phyloP scores from a whole-genome alignment of 1,140 invertebrate genomes.

The Eupeodes corollae region DNA sequence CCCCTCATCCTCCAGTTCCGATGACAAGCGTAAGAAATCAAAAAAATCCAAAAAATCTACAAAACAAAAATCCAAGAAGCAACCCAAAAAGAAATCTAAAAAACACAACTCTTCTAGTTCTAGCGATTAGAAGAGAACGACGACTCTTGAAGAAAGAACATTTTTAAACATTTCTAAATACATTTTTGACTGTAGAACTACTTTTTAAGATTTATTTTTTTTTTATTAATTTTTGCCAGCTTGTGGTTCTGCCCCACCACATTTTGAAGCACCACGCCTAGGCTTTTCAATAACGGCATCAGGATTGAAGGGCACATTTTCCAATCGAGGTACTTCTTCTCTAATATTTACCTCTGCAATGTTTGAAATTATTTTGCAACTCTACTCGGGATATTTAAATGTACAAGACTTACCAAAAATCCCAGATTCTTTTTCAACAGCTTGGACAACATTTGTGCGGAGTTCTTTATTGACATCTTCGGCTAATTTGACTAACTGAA shows the following conservation, averaged over 20 bases:
- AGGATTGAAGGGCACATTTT: constrained; percentile 29
- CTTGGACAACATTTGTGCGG: constrained; percentile 33
- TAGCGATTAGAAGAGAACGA: neutral
- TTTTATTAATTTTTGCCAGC: constrained; percentile 9
- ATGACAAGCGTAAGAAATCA: constrained; percentile 13
- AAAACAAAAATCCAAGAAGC: constrained; percentile 17
- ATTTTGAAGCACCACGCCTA: constrained; percentile 8
- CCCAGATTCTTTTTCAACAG: constrained; percentile 17
- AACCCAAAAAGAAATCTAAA: constrained; percentile 15
- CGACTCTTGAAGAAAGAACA: neutral
- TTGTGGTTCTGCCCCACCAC: constrained; percentile 17
- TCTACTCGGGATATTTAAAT: neutral
- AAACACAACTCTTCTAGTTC: constrained; percentile 11
- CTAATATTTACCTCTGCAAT: constrained; percentile 24
- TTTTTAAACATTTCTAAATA: constrained; percentile 2
- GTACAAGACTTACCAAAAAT: constrained; percentile 22
- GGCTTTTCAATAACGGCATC: constrained; percentile 22
- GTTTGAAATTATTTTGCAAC: constrained; percentile 16
- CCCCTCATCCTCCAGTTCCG: constrained; percentile 9
- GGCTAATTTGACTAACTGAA: constrained; percentile 27
- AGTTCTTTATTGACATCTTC: constrained; percentile 26
- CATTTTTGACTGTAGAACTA: neutral
- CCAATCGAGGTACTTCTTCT: constrained; percentile 24
- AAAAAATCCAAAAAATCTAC: constrained; percentile 10
- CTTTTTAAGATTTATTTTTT: constrained; percentile 9